Evolutionary conservation across 2,113 vertebrate species (phyloP).

Genomic region (Daphoenositta chrysoptera): DNA sequence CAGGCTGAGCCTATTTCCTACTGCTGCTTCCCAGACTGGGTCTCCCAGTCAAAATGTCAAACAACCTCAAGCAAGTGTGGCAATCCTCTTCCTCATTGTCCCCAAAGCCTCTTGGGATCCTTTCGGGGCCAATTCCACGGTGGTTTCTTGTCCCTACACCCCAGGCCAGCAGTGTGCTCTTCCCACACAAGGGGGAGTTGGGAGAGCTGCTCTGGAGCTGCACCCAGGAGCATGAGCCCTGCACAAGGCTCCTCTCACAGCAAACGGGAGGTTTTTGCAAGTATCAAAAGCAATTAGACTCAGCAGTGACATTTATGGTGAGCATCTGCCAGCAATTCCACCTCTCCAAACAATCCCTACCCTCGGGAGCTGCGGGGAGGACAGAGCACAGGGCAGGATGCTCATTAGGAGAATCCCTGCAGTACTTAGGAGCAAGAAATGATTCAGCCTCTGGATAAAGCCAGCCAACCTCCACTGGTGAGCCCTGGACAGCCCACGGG

Average conservation of each 20-base stretch:
- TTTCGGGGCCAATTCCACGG: neutral
- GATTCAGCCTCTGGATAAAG: neutral
- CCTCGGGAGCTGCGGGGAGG: neutral
- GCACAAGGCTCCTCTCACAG: neutral
- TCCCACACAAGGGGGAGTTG: neutral
- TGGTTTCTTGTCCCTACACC: neutral
- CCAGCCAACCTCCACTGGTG: neutral
- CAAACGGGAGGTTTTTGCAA: neutral
- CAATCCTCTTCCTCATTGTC: neutral
- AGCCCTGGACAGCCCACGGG: neutral
- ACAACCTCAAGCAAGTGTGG: rapidly evolving
- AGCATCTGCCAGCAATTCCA: neutral
- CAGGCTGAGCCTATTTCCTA: neutral
- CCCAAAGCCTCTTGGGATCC: neutral
- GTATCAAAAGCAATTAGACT: neutral
- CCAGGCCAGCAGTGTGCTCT: neutral
- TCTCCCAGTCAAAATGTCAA: neutral
- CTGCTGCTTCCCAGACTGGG: neutral
- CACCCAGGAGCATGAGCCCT: rapidly evolving
- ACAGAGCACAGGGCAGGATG: neutral
- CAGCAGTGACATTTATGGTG: neutral
- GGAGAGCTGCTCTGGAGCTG: neutral
- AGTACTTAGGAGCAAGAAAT: neutral
- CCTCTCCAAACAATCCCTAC: neutral
- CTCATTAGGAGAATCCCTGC: neutral